These are phyloP conservation scores for Orchestia grillus DNA, from an alignment of 1,140 invertebrate genomes.

Conservation along the genomic window DNA sequence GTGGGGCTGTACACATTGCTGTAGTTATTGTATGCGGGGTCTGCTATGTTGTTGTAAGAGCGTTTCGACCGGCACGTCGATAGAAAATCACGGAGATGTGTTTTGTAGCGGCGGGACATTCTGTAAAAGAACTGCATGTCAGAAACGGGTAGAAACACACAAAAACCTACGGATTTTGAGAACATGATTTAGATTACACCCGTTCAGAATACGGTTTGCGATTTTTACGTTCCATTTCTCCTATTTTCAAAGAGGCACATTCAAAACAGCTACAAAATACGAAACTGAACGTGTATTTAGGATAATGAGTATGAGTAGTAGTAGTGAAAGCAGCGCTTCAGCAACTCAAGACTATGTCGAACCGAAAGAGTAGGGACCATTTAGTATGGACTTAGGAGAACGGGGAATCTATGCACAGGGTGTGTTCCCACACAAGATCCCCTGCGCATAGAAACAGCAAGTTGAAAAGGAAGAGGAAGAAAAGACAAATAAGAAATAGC, in stretches of 20 bases:
- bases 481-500: too few relatives aligned
- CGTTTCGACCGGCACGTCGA: constrained; percentile 92
- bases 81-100: constrained; percentile 90
- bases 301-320: too few relatives aligned
- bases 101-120: constrained; percentile 84
- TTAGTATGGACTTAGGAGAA: too few relatives aligned
- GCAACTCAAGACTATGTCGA: too few relatives aligned
- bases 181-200: background rate
- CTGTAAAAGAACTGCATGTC: background rate
- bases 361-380: too few relatives aligned
- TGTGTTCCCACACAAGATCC: too few relatives aligned
- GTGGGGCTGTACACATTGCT: constrained; percentile 74
- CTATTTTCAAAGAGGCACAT: background rate
- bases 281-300: background rate
- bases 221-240: too few relatives aligned
- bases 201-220: background rate
- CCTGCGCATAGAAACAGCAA: too few relatives aligned
- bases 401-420: too few relatives aligned
- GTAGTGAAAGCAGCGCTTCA: too few relatives aligned
- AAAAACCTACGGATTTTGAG: background rate
- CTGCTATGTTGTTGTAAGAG: constrained; percentile 74
- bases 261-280: background rate
- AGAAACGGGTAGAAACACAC: background rate
- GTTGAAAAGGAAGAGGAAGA: too few relatives aligned
- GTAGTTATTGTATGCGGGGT: constrained; percentile 70